Percentiles rank a stretch among this genome's conserved stretches.
Conservation (phyloP, 1,140 invertebrate species). For the Pectinophora gossypiella region DNA sequence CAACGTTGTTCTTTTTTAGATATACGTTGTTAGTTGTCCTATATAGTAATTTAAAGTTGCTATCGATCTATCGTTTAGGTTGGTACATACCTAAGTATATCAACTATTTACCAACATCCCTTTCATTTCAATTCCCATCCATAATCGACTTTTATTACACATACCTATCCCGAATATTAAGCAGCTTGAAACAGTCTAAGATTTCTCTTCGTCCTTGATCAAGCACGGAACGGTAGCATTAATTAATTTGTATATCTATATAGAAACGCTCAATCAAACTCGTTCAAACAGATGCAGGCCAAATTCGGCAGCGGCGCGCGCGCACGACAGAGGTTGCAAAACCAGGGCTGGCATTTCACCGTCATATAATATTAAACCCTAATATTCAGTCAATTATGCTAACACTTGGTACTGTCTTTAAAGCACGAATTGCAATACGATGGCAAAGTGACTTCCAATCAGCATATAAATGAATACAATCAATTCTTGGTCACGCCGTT, state of each 20-base stretch:
- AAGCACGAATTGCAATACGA: background rate
- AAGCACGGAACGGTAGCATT: too few species aligned
- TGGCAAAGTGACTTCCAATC: background rate
- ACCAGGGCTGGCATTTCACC: conserved; percentile 7
- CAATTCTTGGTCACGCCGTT: background rate
- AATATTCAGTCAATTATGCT: background rate
- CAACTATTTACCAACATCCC: too few species aligned
- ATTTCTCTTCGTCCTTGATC: too few species aligned
- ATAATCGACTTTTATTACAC: too few species aligned
- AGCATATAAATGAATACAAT: background rate
- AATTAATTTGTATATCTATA: background rate
- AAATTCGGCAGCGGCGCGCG: conserved; percentile 48
- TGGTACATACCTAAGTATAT: too few species aligned
- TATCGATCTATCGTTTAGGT: too few species aligned
- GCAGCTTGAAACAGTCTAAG: too few species aligned
- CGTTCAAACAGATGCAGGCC: conserved; percentile 16
- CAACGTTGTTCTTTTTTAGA: too few species aligned
- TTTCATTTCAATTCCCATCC: too few species aligned
- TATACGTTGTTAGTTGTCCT: too few species aligned
- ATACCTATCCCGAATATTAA: too few species aligned
- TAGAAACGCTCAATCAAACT: background rate
- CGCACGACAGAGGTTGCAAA: conserved; percentile 22
- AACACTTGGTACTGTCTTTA: background rate
- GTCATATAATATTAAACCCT: background rate
- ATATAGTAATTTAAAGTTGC: too few species aligned